Evolutionary conservation across 1,140 invertebrate species (phyloP), one percentile per base, ranked within the genome.

Genomic region (Dendrolimus kikuchii): DNA sequence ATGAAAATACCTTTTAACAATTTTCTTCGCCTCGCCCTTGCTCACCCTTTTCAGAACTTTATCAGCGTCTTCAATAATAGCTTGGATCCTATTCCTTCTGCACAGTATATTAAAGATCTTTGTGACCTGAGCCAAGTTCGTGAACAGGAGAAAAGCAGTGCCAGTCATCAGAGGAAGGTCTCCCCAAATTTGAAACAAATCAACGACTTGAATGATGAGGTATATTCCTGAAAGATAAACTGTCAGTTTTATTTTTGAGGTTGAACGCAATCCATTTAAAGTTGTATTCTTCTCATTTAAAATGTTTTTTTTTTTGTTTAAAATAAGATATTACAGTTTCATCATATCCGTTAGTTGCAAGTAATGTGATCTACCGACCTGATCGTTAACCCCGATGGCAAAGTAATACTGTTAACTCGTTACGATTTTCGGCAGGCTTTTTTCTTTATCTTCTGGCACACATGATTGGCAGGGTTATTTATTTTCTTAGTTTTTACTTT

Each of bases 91-190:
- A 0, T 55, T 5, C 38, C 60, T 61, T 39, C 71, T 64, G 4
- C 54, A n/a, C 38, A 77, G 41, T 1, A 86, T 50, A 40, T 80
- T 85, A 7, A 79, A 42, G 45, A 85, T 73, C 67, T 88, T 88
- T 0, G 57, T 53, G 0, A 69, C 60, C n/a, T 87, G 79, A 0
- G 76, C 74, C 46, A 88, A 38, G 59, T 88, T 88, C 0, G 86
- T 88, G 57, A 86, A 81, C 3, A 88, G 60, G 0, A 88, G 45
- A 53, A 84, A 86, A 4, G 84, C 77, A 0, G 78, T 80, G 4
- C 65, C 72, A n/a, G 79, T 87, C 86, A 88, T 88, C 10, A 81
- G 66, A 0, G 76, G 72, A 5, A 88, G 51, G 52, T 88, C 62
- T 0, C 86, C 84, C 84, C 86, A 85, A 8, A 86, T 78, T 49